phyloP scores from a whole-genome alignment of 1,140 invertebrate genomes.

The Temnothorax nylanderi region DNA sequence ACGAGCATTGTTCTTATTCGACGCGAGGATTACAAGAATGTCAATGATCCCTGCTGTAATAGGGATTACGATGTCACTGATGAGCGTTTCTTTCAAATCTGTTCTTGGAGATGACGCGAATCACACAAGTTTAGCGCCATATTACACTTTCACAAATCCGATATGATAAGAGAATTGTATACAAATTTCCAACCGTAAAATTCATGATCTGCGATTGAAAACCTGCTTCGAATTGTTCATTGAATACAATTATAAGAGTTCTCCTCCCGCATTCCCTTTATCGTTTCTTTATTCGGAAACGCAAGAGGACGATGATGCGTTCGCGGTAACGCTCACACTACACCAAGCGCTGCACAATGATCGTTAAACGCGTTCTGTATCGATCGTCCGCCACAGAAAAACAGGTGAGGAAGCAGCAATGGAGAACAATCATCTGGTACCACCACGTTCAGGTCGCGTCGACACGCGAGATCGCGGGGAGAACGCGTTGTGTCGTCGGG shows the following conservation, averaged over 20 bases:
- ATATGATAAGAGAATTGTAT: background rate
- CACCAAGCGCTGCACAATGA: background rate
- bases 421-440: background rate
- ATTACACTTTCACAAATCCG: conserved; percentile 14
- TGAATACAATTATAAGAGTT: background rate
- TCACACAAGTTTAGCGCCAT: background rate
- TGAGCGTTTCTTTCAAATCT: background rate
- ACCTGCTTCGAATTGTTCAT: background rate
- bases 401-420: background rate
- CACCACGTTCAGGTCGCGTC: background rate
- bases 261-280: too few species aligned
- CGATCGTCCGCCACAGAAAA: background rate
- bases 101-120: background rate
- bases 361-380: background rate
- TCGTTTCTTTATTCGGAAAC: too few species aligned
- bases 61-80: conserved; percentile 5
- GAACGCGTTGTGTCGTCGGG: conserved; percentile 36
- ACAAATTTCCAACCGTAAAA: background rate
- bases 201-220: background rate
- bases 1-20: conserved; percentile 30
- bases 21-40: background rate
- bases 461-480: background rate
- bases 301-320: background rate
- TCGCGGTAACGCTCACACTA: background rate
- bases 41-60: background rate